Evolutionary conservation across 2,888 invertebrate genomes (phyloP).

Genomic region (Stenoptilia bipunctidactyla): DNA sequence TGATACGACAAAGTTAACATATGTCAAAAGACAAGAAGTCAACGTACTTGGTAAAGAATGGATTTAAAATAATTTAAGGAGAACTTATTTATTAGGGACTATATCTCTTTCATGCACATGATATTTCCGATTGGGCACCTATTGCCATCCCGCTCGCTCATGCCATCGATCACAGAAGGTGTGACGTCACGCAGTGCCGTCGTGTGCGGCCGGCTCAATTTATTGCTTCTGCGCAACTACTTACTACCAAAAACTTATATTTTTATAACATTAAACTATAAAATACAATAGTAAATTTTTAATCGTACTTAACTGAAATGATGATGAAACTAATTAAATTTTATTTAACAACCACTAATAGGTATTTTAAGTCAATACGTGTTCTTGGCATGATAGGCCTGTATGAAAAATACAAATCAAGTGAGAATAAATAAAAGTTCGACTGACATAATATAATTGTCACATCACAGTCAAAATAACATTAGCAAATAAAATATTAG

Average conservation of each 20-base stretch:
- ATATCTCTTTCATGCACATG: slow-evolving; percentile 35
- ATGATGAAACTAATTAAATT: too few relatives aligned
- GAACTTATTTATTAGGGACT: slow-evolving; percentile 50
- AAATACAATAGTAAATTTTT: too few relatives aligned
- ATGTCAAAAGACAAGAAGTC: slow-evolving; percentile 64
- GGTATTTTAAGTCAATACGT: too few relatives aligned
- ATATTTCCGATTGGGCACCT: slow-evolving; percentile 22
- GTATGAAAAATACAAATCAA: too few relatives aligned
- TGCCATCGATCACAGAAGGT: slow-evolving; percentile 65
- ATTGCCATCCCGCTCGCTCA: slow-evolving; percentile 41
- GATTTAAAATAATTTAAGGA: slow-evolving; percentile 64
- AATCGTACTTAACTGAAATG: too few relatives aligned
- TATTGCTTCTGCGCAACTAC: slow-evolving; percentile 57
- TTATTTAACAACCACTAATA: too few relatives aligned
- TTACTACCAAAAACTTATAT: slow-evolving; percentile 20
- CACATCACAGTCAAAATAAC: too few relatives aligned
- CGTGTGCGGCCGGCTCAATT: slow-evolving; percentile 68
- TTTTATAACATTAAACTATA: too few relatives aligned
- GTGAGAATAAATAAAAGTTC: too few relatives aligned
- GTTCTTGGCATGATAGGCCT: too few relatives aligned
- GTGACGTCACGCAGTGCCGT: slow-evolving; percentile 70
- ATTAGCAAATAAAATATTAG: too few relatives aligned
- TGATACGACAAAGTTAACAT: slow-evolving; percentile 43
- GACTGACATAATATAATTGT: too few relatives aligned
- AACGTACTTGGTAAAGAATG: slow-evolving; percentile 58